Base-by-base conservation (phyloP, 2,797 vertebrate species). In the Phataginus tetradactyla region DNA sequence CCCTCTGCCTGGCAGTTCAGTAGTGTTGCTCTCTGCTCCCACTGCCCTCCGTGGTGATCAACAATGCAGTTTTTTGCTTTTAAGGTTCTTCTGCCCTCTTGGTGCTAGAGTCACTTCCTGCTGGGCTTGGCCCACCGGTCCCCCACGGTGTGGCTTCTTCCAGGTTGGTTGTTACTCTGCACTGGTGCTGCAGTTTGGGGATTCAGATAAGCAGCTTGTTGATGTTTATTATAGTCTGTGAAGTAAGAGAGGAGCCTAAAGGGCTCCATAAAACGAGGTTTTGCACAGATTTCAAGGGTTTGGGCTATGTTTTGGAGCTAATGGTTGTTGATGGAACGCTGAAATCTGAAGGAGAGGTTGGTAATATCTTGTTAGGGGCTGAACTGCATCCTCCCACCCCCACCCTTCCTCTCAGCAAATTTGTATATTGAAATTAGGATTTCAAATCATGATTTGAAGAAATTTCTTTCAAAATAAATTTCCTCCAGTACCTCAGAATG, bases 11-110 rank as follows among this genome's bases (percentile, higher is more conserved):
- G 72, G 61, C 21, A 45, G 32, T 8, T 51, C 12, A 29, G 39
- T 9, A 21, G 17, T 42, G 25, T 14, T 42, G 45, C 2, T 51
- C 7, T 55, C 25, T 25, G 87, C 20, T 55, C 13, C 87, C 23
- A 7, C 17, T 1, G 3, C 18, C 2, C 34, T 37, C 8, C 1
- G 5, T 4, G 21, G 32, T n/a, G 63, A 32, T 0, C 55, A 64
- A 57, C 49, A 37, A 12, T 21, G 39, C 15, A 18, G 59, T 53
- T 61, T 57, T 75, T 42, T 23, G 13, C 53, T 53, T 80, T 79
- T 14, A 45, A 45, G 69, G 49, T 17, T 57, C 34, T 14, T 25
- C 69, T 25, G 20, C 78, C 25, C 4, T 15, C 5, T 32, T 0
- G 0, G 27, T 23, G 17, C 84, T 39, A 1, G 17, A 23, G 51